A percentile compares a stretch with the other conserved stretches of the same genome.
phyloP scores from a whole-genome alignment of 2,888 invertebrate genomes.

The Anthophora plumipes region DNA sequence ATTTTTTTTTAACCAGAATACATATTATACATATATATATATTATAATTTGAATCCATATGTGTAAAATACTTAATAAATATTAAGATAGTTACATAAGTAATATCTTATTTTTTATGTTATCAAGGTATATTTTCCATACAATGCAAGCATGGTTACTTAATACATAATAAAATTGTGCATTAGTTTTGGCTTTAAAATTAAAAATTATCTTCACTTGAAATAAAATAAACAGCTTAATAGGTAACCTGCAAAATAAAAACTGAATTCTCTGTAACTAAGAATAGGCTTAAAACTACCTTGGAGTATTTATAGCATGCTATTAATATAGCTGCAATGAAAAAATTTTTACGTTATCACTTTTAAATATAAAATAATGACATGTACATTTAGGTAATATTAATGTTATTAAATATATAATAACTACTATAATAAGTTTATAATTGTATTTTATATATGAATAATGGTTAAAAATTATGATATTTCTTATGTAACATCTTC shows the following conservation, averaged over 20 bases:
- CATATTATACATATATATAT: slow-evolving; percentile 3
- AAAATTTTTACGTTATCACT: neutral
- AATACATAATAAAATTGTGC: neutral
- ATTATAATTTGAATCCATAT: slow-evolving; percentile 1
- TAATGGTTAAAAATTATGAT: slow-evolving; percentile 2
- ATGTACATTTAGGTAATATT: neutral
- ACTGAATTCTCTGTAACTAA: neutral
- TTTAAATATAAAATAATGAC: neutral
- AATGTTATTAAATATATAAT: neutral
- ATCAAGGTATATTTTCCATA: neutral
- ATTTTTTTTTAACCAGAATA: slow-evolving; percentile 5
- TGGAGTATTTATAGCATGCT: neutral
- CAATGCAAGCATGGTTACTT: neutral
- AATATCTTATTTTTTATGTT: slow-evolving; percentile 5
- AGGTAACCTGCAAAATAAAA: neutral
- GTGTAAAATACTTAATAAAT: neutral
- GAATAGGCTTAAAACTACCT: neutral
- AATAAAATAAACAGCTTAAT: neutral
- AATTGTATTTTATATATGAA: neutral
- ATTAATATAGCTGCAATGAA: neutral
- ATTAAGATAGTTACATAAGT: slow-evolving; percentile 4
- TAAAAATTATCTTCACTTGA: neutral
- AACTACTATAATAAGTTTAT: neutral
- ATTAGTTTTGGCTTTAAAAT: neutral
- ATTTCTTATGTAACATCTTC: slow-evolving; percentile 27